A percentile compares a stretch with the other conserved stretches of the same genome.
phyloP scores from a whole-genome alignment of 2,797 vertebrate species.

The Malacoraja senta region DNA sequence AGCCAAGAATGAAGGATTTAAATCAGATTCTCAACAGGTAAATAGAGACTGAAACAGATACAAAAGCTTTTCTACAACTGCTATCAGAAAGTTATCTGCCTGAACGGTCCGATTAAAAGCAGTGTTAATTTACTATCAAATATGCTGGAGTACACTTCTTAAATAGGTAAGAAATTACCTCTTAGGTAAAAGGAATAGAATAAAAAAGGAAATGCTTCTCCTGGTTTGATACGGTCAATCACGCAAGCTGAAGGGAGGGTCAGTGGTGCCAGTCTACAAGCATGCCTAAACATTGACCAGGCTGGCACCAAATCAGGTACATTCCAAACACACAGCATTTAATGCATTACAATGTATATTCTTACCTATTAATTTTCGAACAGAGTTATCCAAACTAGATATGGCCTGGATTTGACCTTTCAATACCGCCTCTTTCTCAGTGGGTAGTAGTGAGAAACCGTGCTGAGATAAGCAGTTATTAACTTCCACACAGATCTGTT shows the following conservation, averaged over 20 bases:
- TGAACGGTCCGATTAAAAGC: neutral
- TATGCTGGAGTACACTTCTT: neutral
- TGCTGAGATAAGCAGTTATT: conserved; percentile 69
- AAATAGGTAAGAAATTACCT: neutral
- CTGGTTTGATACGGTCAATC: neutral
- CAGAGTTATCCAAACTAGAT: conserved; percentile 65
- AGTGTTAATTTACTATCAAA: neutral
- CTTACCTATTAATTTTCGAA: conserved; percentile 83
- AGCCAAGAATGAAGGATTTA: neutral
- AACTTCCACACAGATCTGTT: conserved; percentile 80
- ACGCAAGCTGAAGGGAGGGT: neutral
- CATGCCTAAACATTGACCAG: neutral
- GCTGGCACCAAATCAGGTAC: neutral
- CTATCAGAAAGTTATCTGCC: neutral
- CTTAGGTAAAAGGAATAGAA: neutral
- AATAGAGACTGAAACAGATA: neutral
- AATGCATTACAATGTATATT: neutral
- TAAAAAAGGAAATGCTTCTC: neutral
- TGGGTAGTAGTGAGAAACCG: conserved; percentile 65
- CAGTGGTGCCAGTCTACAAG: neutral
- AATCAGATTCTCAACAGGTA: neutral
- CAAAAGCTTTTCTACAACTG: neutral
- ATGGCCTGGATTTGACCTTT: conserved; percentile 80
- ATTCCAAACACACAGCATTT: neutral
- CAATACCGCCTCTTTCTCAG: conserved; percentile 60